Evolutionary conservation across 2,113 vertebrate genomes (phyloP), one percentile per base, ranked within the genome.

Genomic region (Grammomys dolichurus): DNA sequence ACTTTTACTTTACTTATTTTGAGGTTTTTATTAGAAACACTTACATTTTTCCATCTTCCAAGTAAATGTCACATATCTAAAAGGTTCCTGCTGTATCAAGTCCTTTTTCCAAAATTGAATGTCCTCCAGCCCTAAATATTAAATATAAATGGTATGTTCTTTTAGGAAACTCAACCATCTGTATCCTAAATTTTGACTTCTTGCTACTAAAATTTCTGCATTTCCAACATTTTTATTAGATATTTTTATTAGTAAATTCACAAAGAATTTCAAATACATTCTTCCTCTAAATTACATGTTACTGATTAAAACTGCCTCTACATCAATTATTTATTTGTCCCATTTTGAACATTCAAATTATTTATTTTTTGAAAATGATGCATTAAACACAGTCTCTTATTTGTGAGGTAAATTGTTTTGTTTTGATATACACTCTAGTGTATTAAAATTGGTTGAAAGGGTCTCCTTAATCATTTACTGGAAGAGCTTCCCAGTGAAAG

Each of bases 231-330:
- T 28, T 28, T 87, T 77, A 33, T 6, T 81, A 48, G 31, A 20
- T 51, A 8, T 73, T 84, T 94, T 90, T 40, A 76, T 43, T 7
- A 26, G 51, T 75, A 86, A 26, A 63, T 80, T 89, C 5, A 26
- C 51, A 87, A 89, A 81, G 40, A 81, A 70, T 81, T 85, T 93
- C 16, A 94, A 94, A 94, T 87, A 72, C 22, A 87, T 19, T 65
- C 63, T 87, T 43, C 20, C 28, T 28, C n/a, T 60, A 63, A 43
- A 84, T 63, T 84, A 17, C 11, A 40, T 63, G 10, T 82, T 60
- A 60, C 58, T 17, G 46, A 67, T 48, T 46, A 86, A 69, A 87
- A 69, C 5, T 51, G 5, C 31, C 12, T n/a, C 5, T 86, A 46
- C 88, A 87, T 93, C 9, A 84, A 5, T 81, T 87, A 43, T 46